These are phyloP conservation scores for Cydia splendana DNA, from an alignment of 1,140 invertebrate genomes.

Conservation along the genomic window DNA sequence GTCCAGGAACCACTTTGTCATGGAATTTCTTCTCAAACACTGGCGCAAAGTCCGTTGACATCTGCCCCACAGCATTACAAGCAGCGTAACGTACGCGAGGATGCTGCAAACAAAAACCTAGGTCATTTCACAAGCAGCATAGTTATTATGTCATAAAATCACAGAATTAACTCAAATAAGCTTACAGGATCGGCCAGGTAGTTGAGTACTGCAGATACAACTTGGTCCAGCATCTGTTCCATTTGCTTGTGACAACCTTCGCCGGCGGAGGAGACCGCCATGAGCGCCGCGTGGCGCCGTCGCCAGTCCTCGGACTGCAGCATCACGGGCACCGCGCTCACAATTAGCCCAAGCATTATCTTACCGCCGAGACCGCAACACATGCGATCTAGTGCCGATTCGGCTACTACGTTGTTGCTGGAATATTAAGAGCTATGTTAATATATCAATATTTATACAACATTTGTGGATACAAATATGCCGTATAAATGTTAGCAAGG, in stretches of 20 bases:
- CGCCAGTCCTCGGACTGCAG: constrained; percentile 91
- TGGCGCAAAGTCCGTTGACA: constrained; percentile 99
- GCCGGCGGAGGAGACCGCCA: constrained; percentile 98
- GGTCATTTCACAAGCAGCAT: constrained; percentile 31
- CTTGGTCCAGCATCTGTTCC: constrained; percentile 94
- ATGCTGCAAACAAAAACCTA: constrained; percentile 82
- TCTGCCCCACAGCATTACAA: constrained; percentile 99
- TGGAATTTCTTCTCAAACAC: constrained; percentile 99
- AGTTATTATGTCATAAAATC: background rate
- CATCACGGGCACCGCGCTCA: constrained; percentile 93
- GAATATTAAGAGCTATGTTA: constrained; percentile 10
- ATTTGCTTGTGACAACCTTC: constrained; percentile 99
- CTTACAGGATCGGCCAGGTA: constrained; percentile 90
- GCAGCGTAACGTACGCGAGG: constrained; percentile 97
- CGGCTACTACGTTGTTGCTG: constrained; percentile 96
- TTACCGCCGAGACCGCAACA: constrained; percentile 98
- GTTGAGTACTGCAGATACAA: constrained; percentile 93
- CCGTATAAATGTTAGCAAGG: constrained; percentile 55
- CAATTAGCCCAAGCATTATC: constrained; percentile 94
- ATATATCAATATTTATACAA: constrained; percentile 14
- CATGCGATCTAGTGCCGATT: constrained; percentile 97
- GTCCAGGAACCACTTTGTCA: constrained; percentile 93
- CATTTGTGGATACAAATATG: background rate
- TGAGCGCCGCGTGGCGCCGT: constrained; percentile 95
- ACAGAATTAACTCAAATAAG: constrained; percentile 27